Conservation (phyloP, 1,140 invertebrate genomes). For the Leptinotarsa defecta region DNA sequence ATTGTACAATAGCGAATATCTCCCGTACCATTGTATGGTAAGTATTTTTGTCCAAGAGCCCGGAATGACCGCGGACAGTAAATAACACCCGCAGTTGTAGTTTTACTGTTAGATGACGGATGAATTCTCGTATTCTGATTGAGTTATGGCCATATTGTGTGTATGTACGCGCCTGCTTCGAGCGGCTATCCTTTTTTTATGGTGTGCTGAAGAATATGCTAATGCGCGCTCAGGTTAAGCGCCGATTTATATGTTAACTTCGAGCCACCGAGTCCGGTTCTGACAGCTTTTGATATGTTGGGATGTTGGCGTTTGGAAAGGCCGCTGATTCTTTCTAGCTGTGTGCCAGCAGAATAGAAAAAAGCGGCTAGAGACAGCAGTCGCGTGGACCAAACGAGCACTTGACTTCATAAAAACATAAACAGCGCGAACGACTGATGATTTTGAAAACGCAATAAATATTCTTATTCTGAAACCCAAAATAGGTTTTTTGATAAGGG, state of each 20-base stretch:
- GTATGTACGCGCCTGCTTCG: not conserved
- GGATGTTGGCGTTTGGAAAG: not conserved
- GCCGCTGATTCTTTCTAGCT: not conserved
- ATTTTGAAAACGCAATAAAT: too few relatives aligned
- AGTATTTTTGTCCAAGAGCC: slow-evolving; percentile 23
- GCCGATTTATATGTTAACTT: slow-evolving; percentile 26
- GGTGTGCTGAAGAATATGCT: slow-evolving; percentile 21
- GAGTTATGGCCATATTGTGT: slow-evolving; percentile 31
- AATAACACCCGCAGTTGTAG: slow-evolving; percentile 31
- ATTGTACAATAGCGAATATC: slow-evolving; percentile 11
- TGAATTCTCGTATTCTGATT: slow-evolving; percentile 30
- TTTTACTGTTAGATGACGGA: slow-evolving; percentile 32
- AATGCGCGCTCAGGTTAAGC: slow-evolving; percentile 22
- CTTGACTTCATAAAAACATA: too few relatives aligned
- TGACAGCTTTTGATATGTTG: slow-evolving; percentile 13
- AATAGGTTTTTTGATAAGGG: too few relatives aligned
- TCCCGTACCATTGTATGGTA: slow-evolving; percentile 28
- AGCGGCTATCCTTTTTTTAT: slow-evolving; percentile 4
- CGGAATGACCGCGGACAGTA: slow-evolving; percentile 24
- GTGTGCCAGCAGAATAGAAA: not conserved
- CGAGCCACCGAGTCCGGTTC: slow-evolving; percentile 7
- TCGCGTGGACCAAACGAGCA: too few relatives aligned
- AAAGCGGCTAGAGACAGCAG: too few relatives aligned
- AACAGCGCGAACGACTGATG: too few relatives aligned
- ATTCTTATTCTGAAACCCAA: too few relatives aligned